A percentile compares a stretch with the other conserved stretches of the same genome.
phyloP scores from a whole-genome alignment of 2,888 invertebrate species.

The Lypha dubia region DNA sequence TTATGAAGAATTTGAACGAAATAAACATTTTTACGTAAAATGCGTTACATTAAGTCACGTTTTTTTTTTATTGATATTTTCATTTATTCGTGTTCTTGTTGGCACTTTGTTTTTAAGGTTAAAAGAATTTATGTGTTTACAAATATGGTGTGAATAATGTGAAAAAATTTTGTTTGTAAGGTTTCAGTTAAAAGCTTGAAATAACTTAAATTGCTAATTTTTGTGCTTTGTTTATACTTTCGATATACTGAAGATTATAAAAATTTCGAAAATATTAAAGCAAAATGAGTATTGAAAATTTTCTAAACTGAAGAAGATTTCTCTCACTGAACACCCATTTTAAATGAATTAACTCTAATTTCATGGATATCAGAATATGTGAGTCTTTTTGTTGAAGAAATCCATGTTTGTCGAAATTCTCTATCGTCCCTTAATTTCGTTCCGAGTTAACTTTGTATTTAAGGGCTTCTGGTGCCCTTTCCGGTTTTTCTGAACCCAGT shows the following conservation, averaged over 20 bases:
- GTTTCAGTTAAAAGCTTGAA: conserved; percentile 62
- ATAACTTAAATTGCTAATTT: conserved; percentile 18
- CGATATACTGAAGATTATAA: conserved; percentile 24
- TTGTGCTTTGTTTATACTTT: background rate
- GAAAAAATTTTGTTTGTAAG: conserved; percentile 42
- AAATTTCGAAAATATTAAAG: conserved; percentile 24
- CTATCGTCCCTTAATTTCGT: no score
- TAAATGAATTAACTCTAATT: no score
- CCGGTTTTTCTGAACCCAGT: no score
- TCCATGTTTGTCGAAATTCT: no score
- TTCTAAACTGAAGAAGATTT: background rate
- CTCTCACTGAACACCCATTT: no score
- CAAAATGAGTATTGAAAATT: background rate
- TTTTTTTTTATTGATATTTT: conserved; percentile 36
- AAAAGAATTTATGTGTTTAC: conserved; percentile 47
- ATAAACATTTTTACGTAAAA: conserved; percentile 4
- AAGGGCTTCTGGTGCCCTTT: no score
- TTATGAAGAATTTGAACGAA: conserved; percentile 38
- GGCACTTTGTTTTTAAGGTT: conserved; percentile 45
- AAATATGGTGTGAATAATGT: conserved; percentile 54
- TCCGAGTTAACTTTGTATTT: no score
- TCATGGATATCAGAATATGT: no score
- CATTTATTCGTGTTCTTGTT: conserved; percentile 6
- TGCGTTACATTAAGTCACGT: conserved; percentile 36
- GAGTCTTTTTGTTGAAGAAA: no score